Base-by-base conservation (phyloP, 2,888 invertebrate genomes). In the Stratiomys singularior region DNA sequence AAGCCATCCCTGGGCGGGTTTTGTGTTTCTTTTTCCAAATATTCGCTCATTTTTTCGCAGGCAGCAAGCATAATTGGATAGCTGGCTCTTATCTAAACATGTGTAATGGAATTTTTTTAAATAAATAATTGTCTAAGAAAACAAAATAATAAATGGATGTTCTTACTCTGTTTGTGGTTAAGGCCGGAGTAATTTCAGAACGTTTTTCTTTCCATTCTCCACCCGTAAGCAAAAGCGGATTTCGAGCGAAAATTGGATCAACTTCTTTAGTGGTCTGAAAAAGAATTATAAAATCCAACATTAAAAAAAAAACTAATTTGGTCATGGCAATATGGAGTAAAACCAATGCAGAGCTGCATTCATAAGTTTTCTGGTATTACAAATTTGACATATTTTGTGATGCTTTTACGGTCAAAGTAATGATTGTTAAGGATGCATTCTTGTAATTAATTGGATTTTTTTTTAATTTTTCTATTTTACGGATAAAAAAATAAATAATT, bases 191-290 rank as follows among this genome's bases (percentile, higher is more conserved):
- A 18, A 90, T 80, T 80, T 88, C 88, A 0, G 85, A 83, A 3
- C 90, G 85, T 0, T 87, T 82, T 0, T 84, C 83, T 78, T 88
- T 89, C 90, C 90, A 89, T 80, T 86, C 83, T n/a, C 87, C 84
- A 0, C 89, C 88, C 11, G 85, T 86, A 25, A 89, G 79, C 0
- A 84, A 78, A 80, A 90, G 89, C 0, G 89, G 88, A 84, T 89
- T 88, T 60, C 86, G 86, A 1, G 86, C 86, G 9, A 88, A 82
- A 5, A 90, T 81, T 0, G 87, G 88, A 76, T 90, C 90, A 0
- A 82, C 80, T 23, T 87, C 83, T 37, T 87, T 86, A 78, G 88
- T 84, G 1, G 87, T 80, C 81, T 84, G 80, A 1, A 84, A 27
- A 13, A 1, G 18, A 13, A 4, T 5, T 13, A 37, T 37, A 37